Evolutionary conservation across 35 echinoderm and acorn worm genomes (phyloP).

Genomic region (Lytechinus pictus): DNA sequence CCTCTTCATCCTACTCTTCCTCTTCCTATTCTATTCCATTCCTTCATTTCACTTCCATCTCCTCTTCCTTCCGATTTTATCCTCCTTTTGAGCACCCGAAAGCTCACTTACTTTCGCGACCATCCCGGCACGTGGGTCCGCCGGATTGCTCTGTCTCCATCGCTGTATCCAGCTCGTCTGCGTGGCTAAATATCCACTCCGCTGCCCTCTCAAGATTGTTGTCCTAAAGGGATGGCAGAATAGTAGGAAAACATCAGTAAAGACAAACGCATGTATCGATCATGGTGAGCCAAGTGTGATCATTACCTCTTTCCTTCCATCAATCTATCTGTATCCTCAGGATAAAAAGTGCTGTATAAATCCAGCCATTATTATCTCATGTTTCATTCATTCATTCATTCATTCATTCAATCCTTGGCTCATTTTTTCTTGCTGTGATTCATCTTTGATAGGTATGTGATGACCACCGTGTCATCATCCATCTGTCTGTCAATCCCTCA

Average conservation of each 20-base stretch:
- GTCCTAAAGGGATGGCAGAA: conserved; percentile 50
- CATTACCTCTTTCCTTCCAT: not conserved
- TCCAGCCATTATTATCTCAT: no score
- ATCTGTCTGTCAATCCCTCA: not conserved
- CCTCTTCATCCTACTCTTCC: no score
- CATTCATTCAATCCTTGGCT: no score
- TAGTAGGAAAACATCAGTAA: not conserved
- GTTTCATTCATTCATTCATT: no score
- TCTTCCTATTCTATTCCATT: no score
- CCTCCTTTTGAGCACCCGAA: not conserved
- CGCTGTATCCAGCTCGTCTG: conserved; percentile 77
- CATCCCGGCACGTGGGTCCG: conserved; percentile 78
- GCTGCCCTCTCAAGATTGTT: conserved; percentile 94
- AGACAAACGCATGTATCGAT: not conserved
- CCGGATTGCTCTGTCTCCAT: conserved; percentile 84
- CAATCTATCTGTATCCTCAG: no score
- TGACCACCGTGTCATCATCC: not conserved
- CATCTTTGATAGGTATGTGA: not conserved
- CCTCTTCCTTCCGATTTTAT: no score
- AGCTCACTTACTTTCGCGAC: conserved; percentile 86
- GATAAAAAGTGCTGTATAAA: no score
- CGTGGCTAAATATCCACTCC: conserved; percentile 98
- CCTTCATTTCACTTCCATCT: no score
- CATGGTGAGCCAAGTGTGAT: no score
- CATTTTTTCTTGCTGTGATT: no score